Evolutionary conservation across 2,797 vertebrate species (phyloP).

Genomic region (Avahi laniger): DNA sequence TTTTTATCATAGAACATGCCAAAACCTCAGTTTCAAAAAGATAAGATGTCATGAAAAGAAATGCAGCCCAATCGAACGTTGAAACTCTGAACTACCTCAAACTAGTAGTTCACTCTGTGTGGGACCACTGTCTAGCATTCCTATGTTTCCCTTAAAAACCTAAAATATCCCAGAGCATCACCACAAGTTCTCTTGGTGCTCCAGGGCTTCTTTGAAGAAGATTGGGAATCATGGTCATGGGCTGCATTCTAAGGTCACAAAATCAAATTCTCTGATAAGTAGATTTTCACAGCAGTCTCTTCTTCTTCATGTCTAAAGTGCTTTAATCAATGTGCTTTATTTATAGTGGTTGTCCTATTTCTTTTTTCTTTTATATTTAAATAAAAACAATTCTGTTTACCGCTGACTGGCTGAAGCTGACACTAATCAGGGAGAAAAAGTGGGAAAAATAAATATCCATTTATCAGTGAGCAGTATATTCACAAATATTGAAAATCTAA

Average conservation of each 20-base stretch:
- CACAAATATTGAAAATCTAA: background rate
- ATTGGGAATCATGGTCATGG: background rate
- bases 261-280: background rate
- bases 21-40: background rate
- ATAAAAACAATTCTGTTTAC: background rate
- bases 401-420: background rate
- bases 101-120: no score
- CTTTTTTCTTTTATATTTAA: background rate
- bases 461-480: background rate
- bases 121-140: background rate
- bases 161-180: background rate
- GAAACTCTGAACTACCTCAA: background rate
- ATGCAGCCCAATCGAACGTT: background rate
- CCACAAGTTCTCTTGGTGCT: background rate
- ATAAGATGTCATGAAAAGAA: background rate
- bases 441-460: background rate
- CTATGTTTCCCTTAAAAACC: background rate
- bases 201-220: background rate
- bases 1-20: background rate
- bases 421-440: background rate
- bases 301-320: background rate
- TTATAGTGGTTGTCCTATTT: background rate
- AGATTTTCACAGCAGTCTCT: background rate
- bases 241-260: background rate
- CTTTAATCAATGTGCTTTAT: background rate